Evolutionary conservation across 2,888 invertebrate genomes (phyloP).

Genomic region (Hydroisotoma schaefferi): DNA sequence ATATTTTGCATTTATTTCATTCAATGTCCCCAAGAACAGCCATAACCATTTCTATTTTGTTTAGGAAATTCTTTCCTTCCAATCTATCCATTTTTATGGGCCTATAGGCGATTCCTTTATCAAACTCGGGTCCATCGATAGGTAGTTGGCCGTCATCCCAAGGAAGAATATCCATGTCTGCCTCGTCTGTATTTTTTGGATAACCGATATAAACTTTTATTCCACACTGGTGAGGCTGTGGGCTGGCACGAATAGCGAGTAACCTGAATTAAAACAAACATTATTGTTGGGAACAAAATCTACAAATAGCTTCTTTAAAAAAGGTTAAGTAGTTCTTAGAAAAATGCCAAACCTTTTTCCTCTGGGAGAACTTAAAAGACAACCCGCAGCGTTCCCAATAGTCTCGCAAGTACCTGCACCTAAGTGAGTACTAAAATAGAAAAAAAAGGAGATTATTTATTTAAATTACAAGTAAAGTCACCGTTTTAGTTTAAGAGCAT

Average conservation of each 20-base stretch:
- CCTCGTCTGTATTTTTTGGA: slow-evolving; percentile 23
- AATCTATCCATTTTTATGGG: slow-evolving; percentile 80
- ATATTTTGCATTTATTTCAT: slow-evolving; percentile 13
- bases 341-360: slow-evolving; percentile 64
- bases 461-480: background rate
- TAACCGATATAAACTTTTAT: slow-evolving; percentile 46
- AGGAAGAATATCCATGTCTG: no score
- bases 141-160: background rate
- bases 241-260: slow-evolving; percentile 43
- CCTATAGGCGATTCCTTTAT: slow-evolving; percentile 49
- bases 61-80: slow-evolving; percentile 92
- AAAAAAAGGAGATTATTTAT: background rate
- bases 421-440: slow-evolving; percentile 64
- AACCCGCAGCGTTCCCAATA: slow-evolving; percentile 86
- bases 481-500: background rate
- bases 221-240: slow-evolving; percentile 33
- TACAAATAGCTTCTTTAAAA: no score
- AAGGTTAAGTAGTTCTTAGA: background rate
- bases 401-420: slow-evolving; percentile 88
- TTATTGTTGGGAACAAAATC: no score
- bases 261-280: slow-evolving; percentile 28
- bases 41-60: slow-evolving; percentile 95
- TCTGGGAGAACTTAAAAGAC: slow-evolving; percentile 83
- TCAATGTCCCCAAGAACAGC: slow-evolving; percentile 73
- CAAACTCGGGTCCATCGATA: slow-evolving; percentile 45